These are phyloP conservation scores for Drosophila nigrodunni DNA, from an alignment of 1,140 invertebrate species.

Conservation along the genomic window DNA sequence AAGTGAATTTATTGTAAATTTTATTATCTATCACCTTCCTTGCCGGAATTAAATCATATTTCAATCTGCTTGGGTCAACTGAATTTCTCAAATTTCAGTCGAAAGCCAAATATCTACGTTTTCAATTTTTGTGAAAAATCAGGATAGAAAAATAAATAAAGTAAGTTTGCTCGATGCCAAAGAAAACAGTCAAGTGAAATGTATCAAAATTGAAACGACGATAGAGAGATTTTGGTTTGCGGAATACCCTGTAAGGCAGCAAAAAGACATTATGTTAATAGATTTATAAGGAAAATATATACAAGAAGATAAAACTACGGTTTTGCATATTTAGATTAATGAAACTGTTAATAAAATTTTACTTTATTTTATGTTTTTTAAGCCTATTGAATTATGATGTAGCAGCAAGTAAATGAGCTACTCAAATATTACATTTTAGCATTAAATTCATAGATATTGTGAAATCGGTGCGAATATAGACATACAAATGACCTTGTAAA, in stretches of 20 bases:
- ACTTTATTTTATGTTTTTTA: too few species aligned
- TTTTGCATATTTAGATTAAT: too few species aligned
- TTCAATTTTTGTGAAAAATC: slow-evolving; percentile 43
- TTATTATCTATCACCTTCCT: neutral
- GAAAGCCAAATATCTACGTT: slow-evolving; percentile 72
- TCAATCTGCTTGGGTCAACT: slow-evolving; percentile 20
- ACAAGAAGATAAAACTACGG: too few species aligned
- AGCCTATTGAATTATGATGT: too few species aligned
- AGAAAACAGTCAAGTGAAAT: slow-evolving; percentile 22
- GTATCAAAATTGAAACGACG: neutral
- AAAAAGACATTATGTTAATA: too few species aligned
- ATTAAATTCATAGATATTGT: neutral
- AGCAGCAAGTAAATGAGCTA: too few species aligned
- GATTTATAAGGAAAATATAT: too few species aligned
- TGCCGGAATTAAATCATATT: slow-evolving; percentile 48
- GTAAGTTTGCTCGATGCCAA: slow-evolving; percentile 5
- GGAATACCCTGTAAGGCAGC: neutral
- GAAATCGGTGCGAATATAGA: neutral
- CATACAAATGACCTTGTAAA: slow-evolving; percentile 27
- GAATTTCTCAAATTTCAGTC: slow-evolving; percentile 64
- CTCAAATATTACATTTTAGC: neutral
- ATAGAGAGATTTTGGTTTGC: neutral
- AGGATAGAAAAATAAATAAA: slow-evolving; percentile 51
- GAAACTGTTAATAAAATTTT: too few species aligned
- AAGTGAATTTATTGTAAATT: slow-evolving; percentile 7